A percentile compares a stretch with the other conserved stretches of the same genome.
Evolutionary conservation across 2,797 vertebrate genomes (phyloP).

Genomic region (Phrynocephalus vlangalii): DNA sequence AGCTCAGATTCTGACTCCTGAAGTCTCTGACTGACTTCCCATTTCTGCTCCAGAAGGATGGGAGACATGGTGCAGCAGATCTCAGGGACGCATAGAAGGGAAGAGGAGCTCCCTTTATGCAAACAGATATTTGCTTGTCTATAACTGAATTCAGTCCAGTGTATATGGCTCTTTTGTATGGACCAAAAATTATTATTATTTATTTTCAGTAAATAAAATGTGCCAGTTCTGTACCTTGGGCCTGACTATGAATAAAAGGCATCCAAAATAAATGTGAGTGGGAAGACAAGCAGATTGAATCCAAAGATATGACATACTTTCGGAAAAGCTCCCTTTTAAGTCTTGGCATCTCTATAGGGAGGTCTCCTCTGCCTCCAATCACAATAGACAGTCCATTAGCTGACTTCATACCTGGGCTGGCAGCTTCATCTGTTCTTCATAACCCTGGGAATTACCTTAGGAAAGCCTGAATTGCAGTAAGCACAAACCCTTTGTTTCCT

Average conservation of each 20-base stretch:
- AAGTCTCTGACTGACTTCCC: too few species aligned
- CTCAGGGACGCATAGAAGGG: too few species aligned
- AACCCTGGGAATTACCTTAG: neutral
- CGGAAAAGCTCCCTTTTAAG: neutral
- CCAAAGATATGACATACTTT: neutral
- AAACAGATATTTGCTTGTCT: too few species aligned
- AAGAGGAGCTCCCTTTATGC: too few species aligned
- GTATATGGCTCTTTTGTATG: neutral
- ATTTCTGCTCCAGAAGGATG: too few species aligned
- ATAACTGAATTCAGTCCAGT: too few species aligned
- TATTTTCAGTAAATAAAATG: too few species aligned
- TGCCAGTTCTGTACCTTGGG: neutral
- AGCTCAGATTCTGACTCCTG: too few species aligned
- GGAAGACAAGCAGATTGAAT: neutral
- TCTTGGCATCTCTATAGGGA: neutral
- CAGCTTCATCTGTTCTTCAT: neutral
- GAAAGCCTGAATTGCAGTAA: neutral
- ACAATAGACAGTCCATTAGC: neutral
- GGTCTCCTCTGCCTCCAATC: neutral
- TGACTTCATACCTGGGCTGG: neutral
- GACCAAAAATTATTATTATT: neutral
- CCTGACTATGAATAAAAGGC: neutral
- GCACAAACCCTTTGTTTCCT: accelerated
- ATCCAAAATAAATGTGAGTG: neutral
- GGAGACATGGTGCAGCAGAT: too few species aligned